A percentile compares a stretch with the other conserved stretches of the same genome.
phyloP scores from a whole-genome alignment of 2,888 invertebrate species.

The Tetropium fuscum region DNA sequence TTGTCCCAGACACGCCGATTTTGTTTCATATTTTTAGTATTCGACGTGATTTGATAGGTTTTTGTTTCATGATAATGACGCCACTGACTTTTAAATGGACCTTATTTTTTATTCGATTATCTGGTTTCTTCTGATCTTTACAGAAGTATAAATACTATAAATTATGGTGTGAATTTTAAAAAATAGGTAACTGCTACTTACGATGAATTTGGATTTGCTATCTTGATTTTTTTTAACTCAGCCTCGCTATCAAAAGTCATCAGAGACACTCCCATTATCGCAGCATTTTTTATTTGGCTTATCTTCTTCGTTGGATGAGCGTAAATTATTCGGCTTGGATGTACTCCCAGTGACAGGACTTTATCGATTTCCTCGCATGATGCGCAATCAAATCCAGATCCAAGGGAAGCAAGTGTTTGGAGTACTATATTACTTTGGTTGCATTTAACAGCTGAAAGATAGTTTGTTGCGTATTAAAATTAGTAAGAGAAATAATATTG shows the following conservation, averaged over 20 bases:
- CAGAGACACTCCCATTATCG: conserved; percentile 64
- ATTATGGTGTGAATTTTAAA: not conserved
- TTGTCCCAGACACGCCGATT: too few species aligned
- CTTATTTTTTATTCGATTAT: too few species aligned
- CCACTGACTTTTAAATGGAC: too few species aligned
- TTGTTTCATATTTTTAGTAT: too few species aligned
- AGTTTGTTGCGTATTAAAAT: too few species aligned
- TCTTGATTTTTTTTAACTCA: conserved; percentile 70
- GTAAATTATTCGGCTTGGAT: conserved; percentile 69
- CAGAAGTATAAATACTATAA: too few species aligned
- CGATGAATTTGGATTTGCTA: conserved; percentile 62
- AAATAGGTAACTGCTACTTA: not conserved
- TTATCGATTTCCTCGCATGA: conserved; percentile 70
- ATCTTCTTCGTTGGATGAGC: conserved; percentile 72
- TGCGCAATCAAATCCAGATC: conserved; percentile 74
- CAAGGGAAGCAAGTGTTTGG: conserved; percentile 68
- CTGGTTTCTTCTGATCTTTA: too few species aligned
- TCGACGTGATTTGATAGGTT: too few species aligned
- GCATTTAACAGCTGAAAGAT: conserved; percentile 72
- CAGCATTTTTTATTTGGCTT: conserved; percentile 69
- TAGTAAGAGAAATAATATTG: too few species aligned
- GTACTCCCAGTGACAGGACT: conserved; percentile 67
- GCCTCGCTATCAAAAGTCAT: conserved; percentile 72
- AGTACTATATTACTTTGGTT: conserved; percentile 68
- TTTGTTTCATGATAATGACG: too few species aligned